Base-by-base conservation (phyloP, 2,797 vertebrate species). In the Molossus alvarezi region DNA sequence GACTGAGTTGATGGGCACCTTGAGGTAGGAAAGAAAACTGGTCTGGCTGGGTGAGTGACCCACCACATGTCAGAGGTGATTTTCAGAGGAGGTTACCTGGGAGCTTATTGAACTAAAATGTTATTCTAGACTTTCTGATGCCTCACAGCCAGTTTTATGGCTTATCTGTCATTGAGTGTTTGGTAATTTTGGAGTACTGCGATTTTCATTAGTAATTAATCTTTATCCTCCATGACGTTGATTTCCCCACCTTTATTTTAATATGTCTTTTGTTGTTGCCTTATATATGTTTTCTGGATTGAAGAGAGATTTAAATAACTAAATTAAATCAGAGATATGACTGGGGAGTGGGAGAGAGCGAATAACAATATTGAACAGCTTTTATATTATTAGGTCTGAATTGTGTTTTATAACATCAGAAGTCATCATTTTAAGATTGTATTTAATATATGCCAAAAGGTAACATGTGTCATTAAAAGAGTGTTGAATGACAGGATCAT, bases 371-470 rank as follows among this genome's bases (percentile, higher is more conserved):
- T 64, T 71, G 17, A 83, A 91, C 10, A 88, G 9, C 29, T 91
- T 48, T 91, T 92, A 51, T 18, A 62, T 37, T n/a, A 79, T 69
- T 94, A 81, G 2, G 57, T 81, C 58, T 62, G 53, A 71, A 75
- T 93, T 84, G 4, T 53, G n/a, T 85, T 89, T 91, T 84, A 17
- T 86, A 84, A 33, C n/a, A 91, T 60, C 64, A 60, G 58, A 75
- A 7, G 14, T 55, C 53, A 67, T 64, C 37, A 71, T 83, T 96
- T 96, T 75, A 93, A 92, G 51, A 83, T 55, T 41, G 7, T 86
- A 71, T 81, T 67, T 94, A 58, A 71, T 91, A 17, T 15, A n/a
- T 77, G 33, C 41, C n/a, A 65, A 71, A 87, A 76, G 69, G 45
- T 77, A 41, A 21, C 71, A 3, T 87, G 48, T 92, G 12, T 91